A percentile compares a stretch with the other conserved stretches of the same genome.
Conservation (phyloP, 2,113 vertebrate species). For the Hippoglossus stenolepis region DNA sequence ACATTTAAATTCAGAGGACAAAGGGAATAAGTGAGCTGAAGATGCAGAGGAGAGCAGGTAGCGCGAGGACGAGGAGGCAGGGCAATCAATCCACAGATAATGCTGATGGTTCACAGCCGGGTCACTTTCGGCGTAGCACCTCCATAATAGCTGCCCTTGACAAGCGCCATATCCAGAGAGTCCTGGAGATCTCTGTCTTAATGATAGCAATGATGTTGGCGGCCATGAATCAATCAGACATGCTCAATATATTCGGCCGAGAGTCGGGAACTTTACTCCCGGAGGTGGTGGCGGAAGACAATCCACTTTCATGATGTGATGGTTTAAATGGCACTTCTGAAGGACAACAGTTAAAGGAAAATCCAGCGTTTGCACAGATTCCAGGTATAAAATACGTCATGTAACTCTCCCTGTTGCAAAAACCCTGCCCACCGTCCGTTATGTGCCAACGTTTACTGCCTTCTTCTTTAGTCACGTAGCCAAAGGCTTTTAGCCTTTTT, state of each 20-base stretch:
- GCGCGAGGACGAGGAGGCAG: conserved; percentile 28
- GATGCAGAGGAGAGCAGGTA: conserved; percentile 21
- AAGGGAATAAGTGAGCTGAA: not conserved
- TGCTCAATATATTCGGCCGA: conserved; percentile 45
- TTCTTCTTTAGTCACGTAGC: conserved; percentile 45
- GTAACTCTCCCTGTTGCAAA: conserved; percentile 4
- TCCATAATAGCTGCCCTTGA: conserved; percentile 62
- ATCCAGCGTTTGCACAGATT: conserved; percentile 6
- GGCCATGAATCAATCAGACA: conserved; percentile 66
- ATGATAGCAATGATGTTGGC: conserved; percentile 57
- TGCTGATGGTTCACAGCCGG: conserved; percentile 59
- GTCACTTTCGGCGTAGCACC: conserved; percentile 55
- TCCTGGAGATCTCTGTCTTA: conserved; percentile 42
- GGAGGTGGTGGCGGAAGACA: conserved; percentile 28
- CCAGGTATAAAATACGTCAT: not conserved
- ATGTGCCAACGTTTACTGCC: conserved; percentile 23
- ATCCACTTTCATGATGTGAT: conserved; percentile 50
- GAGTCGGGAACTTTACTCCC: not conserved
- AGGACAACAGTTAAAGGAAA: conserved; percentile 14
- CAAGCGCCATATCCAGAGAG: conserved; percentile 50
- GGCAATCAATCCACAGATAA: conserved; percentile 68
- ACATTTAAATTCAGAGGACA: conserved; percentile 46
- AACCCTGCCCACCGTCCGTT: conserved; percentile 22
- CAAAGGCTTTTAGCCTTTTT: conserved; percentile 62
- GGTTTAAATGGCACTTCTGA: conserved; percentile 22